These are phyloP conservation scores for Rhinopomastus cyanomelas DNA, from an alignment of 2,113 vertebrate species.

Conservation along the genomic window DNA sequence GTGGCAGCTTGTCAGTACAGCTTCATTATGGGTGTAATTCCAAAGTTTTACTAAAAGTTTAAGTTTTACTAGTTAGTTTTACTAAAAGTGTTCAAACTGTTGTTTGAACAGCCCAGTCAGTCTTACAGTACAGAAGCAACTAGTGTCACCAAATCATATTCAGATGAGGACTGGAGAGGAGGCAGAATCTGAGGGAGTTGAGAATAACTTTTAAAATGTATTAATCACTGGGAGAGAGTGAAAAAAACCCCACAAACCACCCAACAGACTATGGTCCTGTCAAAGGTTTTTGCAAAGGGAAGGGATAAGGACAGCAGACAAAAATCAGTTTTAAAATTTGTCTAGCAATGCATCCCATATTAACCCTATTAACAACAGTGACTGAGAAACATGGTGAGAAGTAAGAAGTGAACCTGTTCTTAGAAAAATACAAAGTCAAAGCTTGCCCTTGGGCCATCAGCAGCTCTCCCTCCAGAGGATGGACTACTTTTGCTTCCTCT, in stretches of 20 bases:
- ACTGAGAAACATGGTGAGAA: neutral
- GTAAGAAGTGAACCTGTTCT: neutral
- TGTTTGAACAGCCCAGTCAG: neutral
- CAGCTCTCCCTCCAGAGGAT: neutral
- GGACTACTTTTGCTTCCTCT: neutral
- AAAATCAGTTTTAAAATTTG: neutral
- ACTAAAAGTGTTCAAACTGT: neutral
- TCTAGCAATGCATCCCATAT: neutral
- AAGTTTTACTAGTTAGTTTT: neutral
- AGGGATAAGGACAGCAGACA: neutral
- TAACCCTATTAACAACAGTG: neutral
- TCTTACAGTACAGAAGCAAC: neutral
- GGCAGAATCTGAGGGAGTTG: neutral
- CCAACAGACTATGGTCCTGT: neutral
- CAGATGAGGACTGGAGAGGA: neutral
- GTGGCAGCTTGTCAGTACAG: neutral
- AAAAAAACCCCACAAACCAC: neutral
- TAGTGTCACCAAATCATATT: neutral
- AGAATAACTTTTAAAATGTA: neutral
- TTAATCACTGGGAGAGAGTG: neutral
- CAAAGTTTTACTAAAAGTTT: neutral
- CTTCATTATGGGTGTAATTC: neutral
- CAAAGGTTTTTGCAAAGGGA: neutral
- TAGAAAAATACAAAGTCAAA: neutral
- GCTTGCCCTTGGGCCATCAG: accelerated